These are phyloP conservation scores for Aporophyla lueneburgensis DNA, from an alignment of 2,888 invertebrate species.

Conservation along the genomic window DNA sequence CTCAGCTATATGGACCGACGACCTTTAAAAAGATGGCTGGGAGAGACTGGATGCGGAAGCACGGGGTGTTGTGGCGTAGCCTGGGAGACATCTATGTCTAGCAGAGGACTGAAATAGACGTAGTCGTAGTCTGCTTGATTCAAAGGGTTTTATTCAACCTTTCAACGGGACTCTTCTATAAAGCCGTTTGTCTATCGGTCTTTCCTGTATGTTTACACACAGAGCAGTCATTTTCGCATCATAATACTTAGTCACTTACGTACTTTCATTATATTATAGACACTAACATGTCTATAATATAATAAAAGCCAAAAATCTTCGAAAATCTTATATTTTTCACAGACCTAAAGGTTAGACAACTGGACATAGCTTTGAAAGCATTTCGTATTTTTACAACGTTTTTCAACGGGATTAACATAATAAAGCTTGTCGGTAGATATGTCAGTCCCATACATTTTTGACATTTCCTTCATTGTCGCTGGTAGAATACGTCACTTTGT, in stretches of 20 bases:
- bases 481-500: background rate
- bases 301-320: background rate
- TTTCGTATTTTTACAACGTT: background rate
- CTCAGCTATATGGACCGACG: no score
- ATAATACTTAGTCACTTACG: background rate
- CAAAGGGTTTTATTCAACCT: background rate
- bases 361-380: background rate
- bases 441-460: background rate
- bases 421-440: background rate
- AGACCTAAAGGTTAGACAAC: background rate
- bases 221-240: no score
- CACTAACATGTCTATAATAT: background rate
- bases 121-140: no score
- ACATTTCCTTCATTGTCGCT: no score
- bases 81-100: no score
- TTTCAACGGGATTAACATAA: background rate
- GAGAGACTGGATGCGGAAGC: no score
- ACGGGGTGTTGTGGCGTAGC: no score
- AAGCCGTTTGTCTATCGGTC: background rate
- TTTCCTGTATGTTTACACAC: background rate
- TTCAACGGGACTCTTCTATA: background rate
- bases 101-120: no score
- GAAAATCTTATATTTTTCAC: background rate
- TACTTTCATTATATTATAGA: no score
- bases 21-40: no score